Evolutionary conservation across 2,797 vertebrate species (phyloP), one percentile per base, ranked within the genome.

Genomic region (Rhinogobio ventralis): DNA sequence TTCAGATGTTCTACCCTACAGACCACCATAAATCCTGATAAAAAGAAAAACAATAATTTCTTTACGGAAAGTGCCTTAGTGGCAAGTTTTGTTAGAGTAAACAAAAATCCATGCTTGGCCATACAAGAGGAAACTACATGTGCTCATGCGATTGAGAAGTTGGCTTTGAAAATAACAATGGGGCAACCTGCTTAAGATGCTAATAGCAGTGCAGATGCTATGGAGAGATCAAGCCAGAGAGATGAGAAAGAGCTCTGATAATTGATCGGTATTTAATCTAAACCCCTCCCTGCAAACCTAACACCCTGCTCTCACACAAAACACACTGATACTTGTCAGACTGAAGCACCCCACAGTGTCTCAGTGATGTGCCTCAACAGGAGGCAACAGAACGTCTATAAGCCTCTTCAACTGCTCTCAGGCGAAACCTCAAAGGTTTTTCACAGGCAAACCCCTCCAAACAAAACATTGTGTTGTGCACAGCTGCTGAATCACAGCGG

Each of bases 161-260:
- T 79, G 80, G 19, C 46, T 86, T 57, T 67, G 55, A 83, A 64
- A 39, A 68, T 23, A 69, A 82, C 81, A 85, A 90, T 87, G 82
- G 75, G 78, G 78, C 72, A 88, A 89, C 85, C 78, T 86, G 83
- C 88, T 88, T 71, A 79, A 79, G 30, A 73, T 86, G 86, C 87
- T 88, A 67, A 69, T 72, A 79, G 72, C 76, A 73, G 71, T 81
- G 68, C 81, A 89, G 88, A 83, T 87, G 85, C 60, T 62, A 86
- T 75, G 62, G 62, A 30, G 82, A 66, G 51, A 23, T 53, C 19
- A 53, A n/a, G 33, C 23, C 14, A 55, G 49, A 25, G 73, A 23
- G 20, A 68, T 45, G 66, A 64, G 28, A 67, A 49, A 51, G 46
- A 81, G 39, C 83, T 82, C 57, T 55, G 55, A 15, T 72, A 72